A percentile compares a stretch with the other conserved stretches of the same genome.
phyloP scores from a whole-genome alignment of 2,113 vertebrate species.

The Porphyrio hochstetteri region DNA sequence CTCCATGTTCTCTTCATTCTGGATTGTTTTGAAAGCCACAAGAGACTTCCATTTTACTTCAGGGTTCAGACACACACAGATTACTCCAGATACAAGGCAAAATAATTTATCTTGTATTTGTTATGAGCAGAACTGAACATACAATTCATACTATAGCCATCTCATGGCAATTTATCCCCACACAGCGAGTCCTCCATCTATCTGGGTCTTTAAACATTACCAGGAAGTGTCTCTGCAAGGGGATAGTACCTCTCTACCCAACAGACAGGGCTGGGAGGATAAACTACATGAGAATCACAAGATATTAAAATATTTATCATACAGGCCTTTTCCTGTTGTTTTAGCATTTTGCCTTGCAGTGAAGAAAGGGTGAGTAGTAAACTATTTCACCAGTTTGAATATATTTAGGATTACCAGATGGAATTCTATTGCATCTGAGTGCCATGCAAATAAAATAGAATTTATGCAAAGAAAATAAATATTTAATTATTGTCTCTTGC shows the following conservation, averaged over 20 bases:
- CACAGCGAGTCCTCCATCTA: fast-evolving
- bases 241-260: neutral
- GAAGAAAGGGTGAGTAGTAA: neutral
- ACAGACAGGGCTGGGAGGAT: neutral
- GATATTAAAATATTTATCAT: neutral
- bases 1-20: neutral
- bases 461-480: neutral
- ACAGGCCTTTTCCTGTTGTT: neutral
- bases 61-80: neutral
- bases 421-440: neutral
- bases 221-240: neutral
- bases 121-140: neutral
- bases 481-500: neutral
- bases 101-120: neutral
- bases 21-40: neutral
- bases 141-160: neutral
- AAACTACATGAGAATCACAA: neutral
- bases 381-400: neutral
- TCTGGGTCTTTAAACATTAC: neutral
- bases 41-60: neutral
- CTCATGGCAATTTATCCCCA: neutral
- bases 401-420: neutral
- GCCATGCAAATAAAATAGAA: neutral
- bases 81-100: neutral
- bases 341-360: neutral